Evolutionary conservation across 2,113 vertebrate species (phyloP).

Genomic region (Cephalopterus ornatus): DNA sequence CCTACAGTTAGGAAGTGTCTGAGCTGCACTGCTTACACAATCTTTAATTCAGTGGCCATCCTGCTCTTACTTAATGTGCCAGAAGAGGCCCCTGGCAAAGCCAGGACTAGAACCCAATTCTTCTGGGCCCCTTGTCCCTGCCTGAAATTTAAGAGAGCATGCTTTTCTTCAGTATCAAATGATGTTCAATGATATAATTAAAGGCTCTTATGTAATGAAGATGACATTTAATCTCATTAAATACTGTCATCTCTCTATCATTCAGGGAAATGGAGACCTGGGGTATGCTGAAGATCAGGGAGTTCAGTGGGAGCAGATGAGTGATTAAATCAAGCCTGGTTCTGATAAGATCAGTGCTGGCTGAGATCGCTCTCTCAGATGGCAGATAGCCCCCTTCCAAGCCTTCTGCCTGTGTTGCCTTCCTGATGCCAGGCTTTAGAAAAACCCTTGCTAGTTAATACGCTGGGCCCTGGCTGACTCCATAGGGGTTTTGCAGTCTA

Average conservation of each 20-base stretch:
- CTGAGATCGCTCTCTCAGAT: background rate
- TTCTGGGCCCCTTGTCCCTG: background rate
- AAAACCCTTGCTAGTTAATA: accelerated
- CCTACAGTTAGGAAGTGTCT: background rate
- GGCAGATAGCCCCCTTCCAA: background rate
- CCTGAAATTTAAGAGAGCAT: background rate
- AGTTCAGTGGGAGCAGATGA: background rate
- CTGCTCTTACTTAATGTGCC: background rate
- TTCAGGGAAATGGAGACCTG: background rate
- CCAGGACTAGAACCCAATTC: background rate
- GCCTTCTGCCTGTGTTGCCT: background rate
- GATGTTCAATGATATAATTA: background rate
- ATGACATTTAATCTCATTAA: slow-evolving; percentile 4
- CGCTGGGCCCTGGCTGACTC: background rate
- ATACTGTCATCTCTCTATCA: background rate
- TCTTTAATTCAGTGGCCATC: background rate
- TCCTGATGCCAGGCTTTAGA: background rate
- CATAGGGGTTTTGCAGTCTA: background rate
- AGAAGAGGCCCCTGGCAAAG: background rate
- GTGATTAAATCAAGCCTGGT: background rate
- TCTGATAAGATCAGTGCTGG: background rate
- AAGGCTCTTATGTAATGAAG: slow-evolving; percentile 26
- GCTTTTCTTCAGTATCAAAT: background rate
- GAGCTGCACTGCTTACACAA: background rate
- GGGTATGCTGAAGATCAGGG: background rate